Conservation (phyloP, 2,797 vertebrate genomes). For the Hoplostethus atlanticus region DNA sequence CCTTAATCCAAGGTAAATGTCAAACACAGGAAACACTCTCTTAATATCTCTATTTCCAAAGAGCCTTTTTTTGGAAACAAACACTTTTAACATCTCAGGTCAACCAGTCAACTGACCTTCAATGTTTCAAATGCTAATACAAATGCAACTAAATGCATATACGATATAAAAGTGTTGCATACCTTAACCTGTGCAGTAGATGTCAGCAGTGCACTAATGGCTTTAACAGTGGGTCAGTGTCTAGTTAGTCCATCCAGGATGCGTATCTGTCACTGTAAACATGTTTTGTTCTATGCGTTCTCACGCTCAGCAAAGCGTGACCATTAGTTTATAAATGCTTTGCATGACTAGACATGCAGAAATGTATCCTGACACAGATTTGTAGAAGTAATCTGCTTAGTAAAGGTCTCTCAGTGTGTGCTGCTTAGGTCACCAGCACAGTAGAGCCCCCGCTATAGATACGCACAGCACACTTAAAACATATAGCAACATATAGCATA, state of each 20-base stretch:
- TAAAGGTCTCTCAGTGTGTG: slow-evolving; percentile 57
- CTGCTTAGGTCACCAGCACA: slow-evolving; percentile 36
- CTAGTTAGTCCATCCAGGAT: slow-evolving; percentile 1
- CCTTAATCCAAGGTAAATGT: slow-evolving; percentile 81
- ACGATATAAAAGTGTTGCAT: slow-evolving; percentile 15
- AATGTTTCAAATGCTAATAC: not conserved
- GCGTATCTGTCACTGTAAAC: slow-evolving; percentile 55
- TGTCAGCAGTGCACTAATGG: slow-evolving; percentile 62
- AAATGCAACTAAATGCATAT: not conserved
- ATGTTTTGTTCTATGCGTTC: slow-evolving; percentile 68
- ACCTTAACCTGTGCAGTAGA: slow-evolving; percentile 59
- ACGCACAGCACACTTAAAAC: not conserved
- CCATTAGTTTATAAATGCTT: slow-evolving; percentile 14
- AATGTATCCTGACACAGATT: slow-evolving; percentile 79
- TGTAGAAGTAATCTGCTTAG: slow-evolving; percentile 80
- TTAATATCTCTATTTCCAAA: slow-evolving; percentile 70
- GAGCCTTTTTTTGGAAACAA: slow-evolving; percentile 54
- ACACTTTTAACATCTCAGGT: slow-evolving; percentile 44
- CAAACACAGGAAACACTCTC: slow-evolving; percentile 76
- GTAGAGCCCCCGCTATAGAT: slow-evolving; percentile 4
- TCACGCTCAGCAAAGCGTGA: slow-evolving; percentile 46
- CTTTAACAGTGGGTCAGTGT: not conserved
- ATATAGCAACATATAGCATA: too few relatives aligned
- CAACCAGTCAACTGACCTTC: slow-evolving; percentile 10
- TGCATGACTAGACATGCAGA: slow-evolving; percentile 73